Evolutionary conservation across 1,140 invertebrate genomes (phyloP).

Genomic region (Cotesia glomerata): DNA sequence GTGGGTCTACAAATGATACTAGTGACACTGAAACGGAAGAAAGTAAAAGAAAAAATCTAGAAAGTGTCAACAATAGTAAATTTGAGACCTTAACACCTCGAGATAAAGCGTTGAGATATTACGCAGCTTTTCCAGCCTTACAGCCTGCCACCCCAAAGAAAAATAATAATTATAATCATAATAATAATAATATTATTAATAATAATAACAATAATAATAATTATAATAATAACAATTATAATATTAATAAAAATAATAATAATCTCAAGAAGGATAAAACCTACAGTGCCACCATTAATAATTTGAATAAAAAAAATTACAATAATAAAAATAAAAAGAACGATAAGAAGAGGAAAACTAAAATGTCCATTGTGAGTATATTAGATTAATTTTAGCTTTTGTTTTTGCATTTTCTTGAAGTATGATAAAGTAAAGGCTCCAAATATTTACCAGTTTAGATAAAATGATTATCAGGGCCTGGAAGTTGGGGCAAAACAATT

Average conservation of each 20-base stretch:
- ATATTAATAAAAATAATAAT: background rate
- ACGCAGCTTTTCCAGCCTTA: constrained; percentile 60
- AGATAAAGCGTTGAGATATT: constrained; percentile 58
- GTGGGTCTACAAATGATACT: constrained; percentile 29
- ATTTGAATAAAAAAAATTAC: background rate
- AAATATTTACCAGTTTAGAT: too few species aligned
- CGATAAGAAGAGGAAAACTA: background rate
- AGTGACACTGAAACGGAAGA: constrained; percentile 47
- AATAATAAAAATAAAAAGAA: constrained; percentile 1
- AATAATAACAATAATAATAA: background rate
- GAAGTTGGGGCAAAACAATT: too few species aligned
- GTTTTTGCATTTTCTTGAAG: too few species aligned
- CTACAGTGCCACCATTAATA: constrained; percentile 18
- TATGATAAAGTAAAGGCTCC: too few species aligned
- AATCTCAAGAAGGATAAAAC: constrained; percentile 31
- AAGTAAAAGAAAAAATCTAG: constrained; percentile 37
- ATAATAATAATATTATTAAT: constrained; percentile 28
- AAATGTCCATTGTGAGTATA: constrained; percentile 9
- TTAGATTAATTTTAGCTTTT: too few species aligned
- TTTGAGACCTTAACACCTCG: constrained; percentile 54
- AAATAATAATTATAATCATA: constrained; percentile 32
- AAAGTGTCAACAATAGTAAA: constrained; percentile 41
- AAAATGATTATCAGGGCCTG: too few species aligned
- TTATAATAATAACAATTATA: background rate
- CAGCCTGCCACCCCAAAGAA: constrained; percentile 55